Evolutionary conservation across 1,140 invertebrate species (phyloP).

Genomic region (Ceratosolen solmsi): DNA sequence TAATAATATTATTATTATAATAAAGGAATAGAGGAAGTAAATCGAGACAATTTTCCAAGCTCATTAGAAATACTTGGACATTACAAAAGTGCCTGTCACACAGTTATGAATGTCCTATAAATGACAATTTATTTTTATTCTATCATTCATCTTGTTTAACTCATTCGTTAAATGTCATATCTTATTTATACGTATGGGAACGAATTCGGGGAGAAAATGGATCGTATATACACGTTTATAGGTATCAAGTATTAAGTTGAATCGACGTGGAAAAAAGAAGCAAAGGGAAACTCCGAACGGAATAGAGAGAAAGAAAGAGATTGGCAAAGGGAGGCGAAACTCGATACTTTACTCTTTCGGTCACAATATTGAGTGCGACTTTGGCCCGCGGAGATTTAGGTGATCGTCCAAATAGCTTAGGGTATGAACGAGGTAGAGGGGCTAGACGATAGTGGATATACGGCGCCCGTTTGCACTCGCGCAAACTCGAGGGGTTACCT

Average conservation of each 20-base stretch:
- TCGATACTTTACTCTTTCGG: constrained; percentile 68
- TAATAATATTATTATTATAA: no score
- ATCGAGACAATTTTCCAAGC: no score
- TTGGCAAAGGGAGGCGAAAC: constrained; percentile 54
- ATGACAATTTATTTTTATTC: constrained; percentile 18
- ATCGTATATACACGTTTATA: constrained; percentile 33
- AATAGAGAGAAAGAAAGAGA: constrained; percentile 56
- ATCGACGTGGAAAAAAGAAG: constrained; percentile 40
- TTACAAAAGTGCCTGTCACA: background rate
- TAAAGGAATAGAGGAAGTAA: no score
- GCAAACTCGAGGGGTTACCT: constrained; percentile 39
- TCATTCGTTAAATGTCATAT: constrained; percentile 35
- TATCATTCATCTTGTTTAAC: constrained; percentile 38
- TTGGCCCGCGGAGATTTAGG: constrained; percentile 66
- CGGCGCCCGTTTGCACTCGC: background rate
- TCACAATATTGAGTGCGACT: constrained; percentile 72
- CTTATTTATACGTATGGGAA: constrained; percentile 29
- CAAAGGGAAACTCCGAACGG: constrained; percentile 53
- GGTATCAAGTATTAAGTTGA: constrained; percentile 37
- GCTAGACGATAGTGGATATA: constrained; percentile 48
- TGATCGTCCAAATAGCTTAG: constrained; percentile 58
- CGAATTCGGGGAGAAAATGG: constrained; percentile 37
- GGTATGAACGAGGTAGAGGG: constrained; percentile 43
- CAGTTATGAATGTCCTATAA: background rate
- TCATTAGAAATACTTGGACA: no score